Conservation (phyloP, 2,888 invertebrate genomes). For the Noctua pronuba region DNA sequence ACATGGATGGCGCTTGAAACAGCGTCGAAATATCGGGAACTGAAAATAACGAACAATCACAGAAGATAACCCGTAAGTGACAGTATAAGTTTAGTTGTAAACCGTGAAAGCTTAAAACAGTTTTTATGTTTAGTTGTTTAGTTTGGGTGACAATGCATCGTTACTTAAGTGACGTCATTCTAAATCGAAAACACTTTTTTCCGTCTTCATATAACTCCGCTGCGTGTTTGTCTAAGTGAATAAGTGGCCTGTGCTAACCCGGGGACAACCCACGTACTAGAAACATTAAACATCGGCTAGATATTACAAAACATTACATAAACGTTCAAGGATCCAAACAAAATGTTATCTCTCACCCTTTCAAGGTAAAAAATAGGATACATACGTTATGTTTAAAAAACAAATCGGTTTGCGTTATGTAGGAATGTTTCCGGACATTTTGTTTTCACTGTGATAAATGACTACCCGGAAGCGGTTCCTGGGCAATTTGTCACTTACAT, state of each 20-base stretch:
- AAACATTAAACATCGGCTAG: conserved; percentile 6
- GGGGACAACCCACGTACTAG: background rate
- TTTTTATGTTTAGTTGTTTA: too few species aligned
- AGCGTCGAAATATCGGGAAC: too few species aligned
- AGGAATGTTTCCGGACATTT: conserved; percentile 8
- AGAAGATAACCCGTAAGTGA: too few species aligned
- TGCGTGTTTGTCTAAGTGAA: background rate
- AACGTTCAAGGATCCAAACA: background rate
- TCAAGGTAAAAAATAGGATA: conserved; percentile 31
- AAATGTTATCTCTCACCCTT: background rate
- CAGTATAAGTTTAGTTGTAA: too few species aligned
- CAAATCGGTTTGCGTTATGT: conserved; percentile 16
- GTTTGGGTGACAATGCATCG: too few species aligned
- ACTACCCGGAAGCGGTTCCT: background rate
- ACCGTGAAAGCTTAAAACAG: too few species aligned
- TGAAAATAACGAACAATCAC: too few species aligned
- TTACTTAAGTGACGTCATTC: too few species aligned
- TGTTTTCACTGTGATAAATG: conserved; percentile 24
- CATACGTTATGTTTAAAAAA: conserved; percentile 29
- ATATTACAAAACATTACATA: conserved; percentile 9
- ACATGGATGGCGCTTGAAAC: too few species aligned
- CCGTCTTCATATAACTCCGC: too few species aligned
- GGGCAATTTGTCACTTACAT: background rate
- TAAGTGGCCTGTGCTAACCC: background rate
- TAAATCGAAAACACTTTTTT: too few species aligned